A percentile compares a stretch with the other conserved stretches of the same genome.
phyloP scores from a whole-genome alignment of 1,140 invertebrate genomes.

The Nebria ingens region DNA sequence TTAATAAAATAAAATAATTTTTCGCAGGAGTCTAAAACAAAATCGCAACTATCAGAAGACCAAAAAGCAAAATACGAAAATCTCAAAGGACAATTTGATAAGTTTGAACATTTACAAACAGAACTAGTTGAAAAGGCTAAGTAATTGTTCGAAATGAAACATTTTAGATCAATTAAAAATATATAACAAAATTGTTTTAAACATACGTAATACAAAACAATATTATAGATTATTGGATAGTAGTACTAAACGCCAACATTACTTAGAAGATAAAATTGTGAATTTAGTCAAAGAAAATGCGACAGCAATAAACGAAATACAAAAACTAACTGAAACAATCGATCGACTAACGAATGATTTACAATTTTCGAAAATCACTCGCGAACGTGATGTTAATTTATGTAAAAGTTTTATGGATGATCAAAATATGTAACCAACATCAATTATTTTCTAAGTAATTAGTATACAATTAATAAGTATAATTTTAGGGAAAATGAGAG shows the following conservation, averaged over 20 bases:
- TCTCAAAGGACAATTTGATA: neutral
- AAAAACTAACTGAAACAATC: neutral
- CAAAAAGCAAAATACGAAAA: neutral
- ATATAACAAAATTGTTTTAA: neutral
- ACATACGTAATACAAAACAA: neutral
- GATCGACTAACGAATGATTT: neutral
- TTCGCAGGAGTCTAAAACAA: neutral
- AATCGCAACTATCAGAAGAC: neutral
- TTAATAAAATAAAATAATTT: no score
- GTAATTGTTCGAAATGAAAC: no score
- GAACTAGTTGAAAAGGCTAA: neutral
- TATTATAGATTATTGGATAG: neutral
- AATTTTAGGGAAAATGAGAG: neutral
- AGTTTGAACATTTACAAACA: neutral
- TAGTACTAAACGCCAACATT: neutral
- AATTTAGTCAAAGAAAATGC: no score
- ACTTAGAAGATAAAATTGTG: neutral
- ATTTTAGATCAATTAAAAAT: no score
- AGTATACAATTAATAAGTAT: neutral
- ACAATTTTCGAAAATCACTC: neutral
- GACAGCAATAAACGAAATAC: neutral
- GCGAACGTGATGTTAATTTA: neutral
- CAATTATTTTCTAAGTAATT: neutral
- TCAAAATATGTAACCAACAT: neutral
- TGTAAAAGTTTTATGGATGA: neutral